Evolutionary conservation across 2,888 invertebrate species (phyloP).

Genomic region (Germaria angustata): DNA sequence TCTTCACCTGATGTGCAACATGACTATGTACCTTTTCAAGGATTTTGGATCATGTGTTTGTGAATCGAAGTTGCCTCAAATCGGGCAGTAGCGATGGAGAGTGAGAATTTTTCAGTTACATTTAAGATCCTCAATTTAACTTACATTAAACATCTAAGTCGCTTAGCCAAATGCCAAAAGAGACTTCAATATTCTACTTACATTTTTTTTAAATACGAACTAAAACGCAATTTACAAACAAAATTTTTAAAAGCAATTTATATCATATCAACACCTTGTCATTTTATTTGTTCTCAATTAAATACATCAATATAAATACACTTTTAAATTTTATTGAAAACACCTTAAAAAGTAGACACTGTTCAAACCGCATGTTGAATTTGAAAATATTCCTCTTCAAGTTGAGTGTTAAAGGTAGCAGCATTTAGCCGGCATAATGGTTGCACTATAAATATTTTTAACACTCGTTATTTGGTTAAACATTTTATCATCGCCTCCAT

Average conservation of each 20-base stretch:
- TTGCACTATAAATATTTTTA: not conserved
- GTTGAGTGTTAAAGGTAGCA: not conserved
- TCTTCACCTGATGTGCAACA: too few relatives aligned
- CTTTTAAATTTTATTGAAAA: not conserved
- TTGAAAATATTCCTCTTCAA: conserved; percentile 1
- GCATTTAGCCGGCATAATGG: conserved; percentile 1
- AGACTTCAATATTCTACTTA: too few relatives aligned
- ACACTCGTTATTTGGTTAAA: conserved; percentile 6
- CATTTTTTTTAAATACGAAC: too few relatives aligned
- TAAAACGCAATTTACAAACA: not conserved
- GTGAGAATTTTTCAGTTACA: too few relatives aligned
- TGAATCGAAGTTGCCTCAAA: too few relatives aligned
- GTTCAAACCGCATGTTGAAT: conserved; percentile 32
- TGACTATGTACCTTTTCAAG: too few relatives aligned
- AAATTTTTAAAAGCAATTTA: not conserved
- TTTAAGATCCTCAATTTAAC: too few relatives aligned
- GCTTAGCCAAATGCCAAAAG: too few relatives aligned
- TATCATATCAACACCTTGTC: not conserved
- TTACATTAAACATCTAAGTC: too few relatives aligned
- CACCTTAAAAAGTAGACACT: not conserved
- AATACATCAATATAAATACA: not conserved
- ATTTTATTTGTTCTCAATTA: not conserved
- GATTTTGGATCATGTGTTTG: too few relatives aligned
- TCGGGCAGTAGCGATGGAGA: too few relatives aligned
- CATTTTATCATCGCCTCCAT: conserved; percentile 8